Base-by-base conservation (phyloP, 2,797 vertebrate species). In the Leuciscus waleckii region DNA sequence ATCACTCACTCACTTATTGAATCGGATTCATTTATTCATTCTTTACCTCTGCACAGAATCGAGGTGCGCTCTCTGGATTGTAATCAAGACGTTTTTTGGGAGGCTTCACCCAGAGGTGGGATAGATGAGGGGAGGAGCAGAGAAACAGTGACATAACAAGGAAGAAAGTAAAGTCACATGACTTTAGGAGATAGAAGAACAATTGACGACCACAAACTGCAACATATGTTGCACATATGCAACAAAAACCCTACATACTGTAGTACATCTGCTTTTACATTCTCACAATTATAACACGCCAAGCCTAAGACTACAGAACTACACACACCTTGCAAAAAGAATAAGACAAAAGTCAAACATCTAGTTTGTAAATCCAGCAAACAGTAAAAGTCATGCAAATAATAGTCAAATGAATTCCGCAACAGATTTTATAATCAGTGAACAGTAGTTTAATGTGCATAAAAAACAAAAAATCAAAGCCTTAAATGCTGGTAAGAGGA, bases 51-150 rank as follows among this genome's bases (percentile, higher is more conserved):
- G 14, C 43, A 23, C 21, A 92, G 94, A 95, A 92, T 94, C 90
- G 94, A 82, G 94, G 90, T 93, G 95, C 92, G 90, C 91, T 95
- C 90, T 97, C 96, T 94, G 92, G 96, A 94, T 95, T 94, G 96
- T 96, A 96, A 91, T 97, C 97, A 93, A 97, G 95, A 92, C 93
- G 92, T 93, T 97, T 97, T 97, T 97, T 97, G 95, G 96, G 96
- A 94, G 97, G 96, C 96, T 97, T 91, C 82, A 83, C 74, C 37
- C 88, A 90, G 85, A 86, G 67, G 51, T 84, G 85, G 81, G 65
- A 86, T 32, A 84, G 87, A 94, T 92, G 93, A 90, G 95, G 94
- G 91, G 92, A 92, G 93, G 61, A 80, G 93, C 76, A 68, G 77
- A 70, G 29, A 70, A 71, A 54, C 73, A 88, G 68, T 85, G 76